Evolutionary conservation across 2,888 invertebrate species (phyloP).

Genomic region (Spisula solida): DNA sequence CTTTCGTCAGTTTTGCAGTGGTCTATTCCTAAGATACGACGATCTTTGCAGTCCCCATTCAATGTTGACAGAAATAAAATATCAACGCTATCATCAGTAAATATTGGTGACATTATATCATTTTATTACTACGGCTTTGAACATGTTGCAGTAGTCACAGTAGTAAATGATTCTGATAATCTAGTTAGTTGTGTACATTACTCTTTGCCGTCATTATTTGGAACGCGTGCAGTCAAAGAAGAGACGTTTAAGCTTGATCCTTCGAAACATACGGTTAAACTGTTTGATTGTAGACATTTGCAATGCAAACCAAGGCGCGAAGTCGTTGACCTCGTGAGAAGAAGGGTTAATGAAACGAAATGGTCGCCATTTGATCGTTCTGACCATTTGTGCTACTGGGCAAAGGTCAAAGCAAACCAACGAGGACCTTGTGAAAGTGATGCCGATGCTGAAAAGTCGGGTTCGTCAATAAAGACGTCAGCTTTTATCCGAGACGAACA

Average conservation of each 20-base stretch:
- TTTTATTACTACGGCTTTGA: neutral
- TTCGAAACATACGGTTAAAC: neutral
- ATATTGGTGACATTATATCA: constrained; percentile 13
- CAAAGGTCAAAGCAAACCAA: neutral
- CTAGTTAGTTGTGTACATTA: constrained; percentile 42
- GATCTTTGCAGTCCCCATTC: constrained; percentile 42
- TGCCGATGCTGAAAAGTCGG: neutral
- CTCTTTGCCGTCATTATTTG: neutral
- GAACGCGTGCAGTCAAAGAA: constrained; percentile 30
- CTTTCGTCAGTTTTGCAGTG: constrained; percentile 23
- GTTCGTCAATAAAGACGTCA: neutral
- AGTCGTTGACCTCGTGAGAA: constrained; percentile 3
- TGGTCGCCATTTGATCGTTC: constrained; percentile 11
- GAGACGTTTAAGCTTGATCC: constrained; percentile 28
- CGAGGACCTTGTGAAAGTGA: neutral
- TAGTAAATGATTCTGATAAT: neutral
- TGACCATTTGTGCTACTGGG: constrained; percentile 36
- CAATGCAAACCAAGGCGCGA: neutral
- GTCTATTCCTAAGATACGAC: constrained; percentile 36
- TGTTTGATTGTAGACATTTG: constrained; percentile 20
- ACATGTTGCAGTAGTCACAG: constrained; percentile 34
- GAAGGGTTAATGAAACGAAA: constrained; percentile 32
- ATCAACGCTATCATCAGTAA: neutral
- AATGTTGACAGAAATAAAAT: constrained; percentile 12
- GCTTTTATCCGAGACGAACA: constrained; percentile 10